Evolutionary conservation across 2,888 invertebrate species (phyloP).

Genomic region (Ecdyonurus torrentis): DNA sequence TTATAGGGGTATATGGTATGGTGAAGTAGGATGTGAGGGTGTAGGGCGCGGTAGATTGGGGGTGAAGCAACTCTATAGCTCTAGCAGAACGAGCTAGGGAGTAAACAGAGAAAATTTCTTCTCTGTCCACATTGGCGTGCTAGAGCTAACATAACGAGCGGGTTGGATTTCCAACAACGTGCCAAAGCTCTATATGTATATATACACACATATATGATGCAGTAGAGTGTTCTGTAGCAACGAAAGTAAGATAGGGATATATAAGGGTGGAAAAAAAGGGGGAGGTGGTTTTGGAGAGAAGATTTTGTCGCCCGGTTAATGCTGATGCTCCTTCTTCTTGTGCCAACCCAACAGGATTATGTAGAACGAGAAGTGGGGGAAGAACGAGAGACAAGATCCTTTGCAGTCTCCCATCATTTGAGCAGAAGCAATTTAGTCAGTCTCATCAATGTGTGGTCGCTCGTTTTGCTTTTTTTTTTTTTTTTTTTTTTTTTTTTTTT

Average conservation of each 20-base stretch:
- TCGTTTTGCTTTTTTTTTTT: constrained; percentile 4
- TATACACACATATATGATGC: no score
- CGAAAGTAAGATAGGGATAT: not conserved
- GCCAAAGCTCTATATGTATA: no score
- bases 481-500: constrained; percentile 5
- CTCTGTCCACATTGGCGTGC: not conserved
- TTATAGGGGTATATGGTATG: no score
- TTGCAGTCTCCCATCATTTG: not conserved
- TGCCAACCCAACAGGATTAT: not conserved
- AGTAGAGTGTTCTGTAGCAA: not conserved
- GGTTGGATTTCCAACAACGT: not conserved
- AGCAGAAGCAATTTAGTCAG: not conserved
- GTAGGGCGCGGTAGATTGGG: no score
- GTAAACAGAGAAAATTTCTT: not conserved
- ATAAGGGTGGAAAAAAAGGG: not conserved
- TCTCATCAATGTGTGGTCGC: not conserved
- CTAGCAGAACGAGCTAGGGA: not conserved
- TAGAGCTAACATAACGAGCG: not conserved
- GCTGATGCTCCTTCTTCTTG: not conserved
- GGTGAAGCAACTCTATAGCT: no score
- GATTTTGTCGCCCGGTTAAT: not conserved
- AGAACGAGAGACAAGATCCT: not conserved
- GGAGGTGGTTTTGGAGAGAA: not conserved
- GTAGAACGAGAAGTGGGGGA: no score
- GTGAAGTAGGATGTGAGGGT: not conserved